Evolutionary conservation across 2,113 vertebrate species (phyloP).

Genomic region (Meriones unguiculatus): DNA sequence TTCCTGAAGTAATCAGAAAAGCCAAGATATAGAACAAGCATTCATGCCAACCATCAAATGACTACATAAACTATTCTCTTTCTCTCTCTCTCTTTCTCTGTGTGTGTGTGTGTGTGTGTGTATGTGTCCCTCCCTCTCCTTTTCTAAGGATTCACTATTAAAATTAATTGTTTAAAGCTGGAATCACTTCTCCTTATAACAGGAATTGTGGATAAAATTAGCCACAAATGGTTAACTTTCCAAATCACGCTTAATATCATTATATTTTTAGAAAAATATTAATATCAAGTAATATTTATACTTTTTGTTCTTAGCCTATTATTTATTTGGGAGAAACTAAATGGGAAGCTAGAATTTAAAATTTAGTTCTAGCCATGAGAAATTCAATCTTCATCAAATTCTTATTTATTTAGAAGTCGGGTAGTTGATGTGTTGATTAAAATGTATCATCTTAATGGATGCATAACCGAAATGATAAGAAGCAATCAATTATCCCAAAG

Average conservation of each 20-base stretch:
- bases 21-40: neutral
- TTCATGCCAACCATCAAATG: neutral
- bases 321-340: neutral
- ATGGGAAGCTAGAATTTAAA: constrained; percentile 1
- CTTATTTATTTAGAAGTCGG: constrained; percentile 11
- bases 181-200: constrained; percentile 23
- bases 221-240: neutral
- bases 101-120: too few species aligned
- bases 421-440: neutral
- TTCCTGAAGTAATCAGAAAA: neutral
- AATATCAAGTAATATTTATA: neutral
- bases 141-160: constrained; percentile 33
- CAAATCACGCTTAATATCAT: neutral
- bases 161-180: neutral
- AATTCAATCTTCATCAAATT: constrained; percentile 36
- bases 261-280: neutral
- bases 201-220: neutral
- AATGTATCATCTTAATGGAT: constrained; percentile 38
- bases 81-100: neutral
- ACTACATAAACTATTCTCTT: neutral
- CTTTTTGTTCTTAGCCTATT: constrained; percentile 10
- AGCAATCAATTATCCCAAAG: constrained; percentile 37
- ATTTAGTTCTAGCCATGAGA: neutral
- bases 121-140: neutral
- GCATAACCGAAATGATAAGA: constrained; percentile 34